Conservation (phyloP, 2,113 vertebrate species). For the Scatophagus argus region DNA sequence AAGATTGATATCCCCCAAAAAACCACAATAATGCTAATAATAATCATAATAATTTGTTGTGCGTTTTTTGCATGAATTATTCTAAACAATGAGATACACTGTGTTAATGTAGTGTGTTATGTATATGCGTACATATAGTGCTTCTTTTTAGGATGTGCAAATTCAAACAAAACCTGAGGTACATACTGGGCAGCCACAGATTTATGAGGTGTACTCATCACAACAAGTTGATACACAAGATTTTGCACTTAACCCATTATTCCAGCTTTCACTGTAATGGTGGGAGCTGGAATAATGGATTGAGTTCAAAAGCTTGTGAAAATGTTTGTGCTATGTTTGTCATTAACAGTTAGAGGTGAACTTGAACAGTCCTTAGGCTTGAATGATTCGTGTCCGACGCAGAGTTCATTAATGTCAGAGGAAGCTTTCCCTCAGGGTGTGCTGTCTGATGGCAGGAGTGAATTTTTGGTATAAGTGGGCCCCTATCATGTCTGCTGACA, state of each 20-base stretch:
- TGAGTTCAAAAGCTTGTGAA: no score
- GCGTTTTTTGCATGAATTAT: neutral
- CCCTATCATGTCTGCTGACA: slow-evolving; percentile 27
- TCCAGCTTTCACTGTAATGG: neutral
- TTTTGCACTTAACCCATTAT: neutral
- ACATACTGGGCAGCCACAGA: neutral
- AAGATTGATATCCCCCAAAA: neutral
- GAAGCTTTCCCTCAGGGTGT: slow-evolving; percentile 19
- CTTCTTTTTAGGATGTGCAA: neutral
- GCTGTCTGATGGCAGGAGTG: slow-evolving; percentile 38
- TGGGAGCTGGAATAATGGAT: no score
- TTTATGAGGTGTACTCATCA: neutral
- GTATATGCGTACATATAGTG: neutral
- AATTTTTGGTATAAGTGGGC: slow-evolving; percentile 47
- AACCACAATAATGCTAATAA: no score
- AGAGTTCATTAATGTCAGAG: slow-evolving; percentile 65
- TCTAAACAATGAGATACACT: neutral
- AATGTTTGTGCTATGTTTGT: no score
- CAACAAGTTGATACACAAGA: neutral
- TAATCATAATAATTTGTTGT: neutral
- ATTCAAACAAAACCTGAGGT: neutral
- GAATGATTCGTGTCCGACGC: slow-evolving; percentile 44
- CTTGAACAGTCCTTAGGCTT: slow-evolving; percentile 21
- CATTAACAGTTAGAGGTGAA: slow-evolving; percentile 1
- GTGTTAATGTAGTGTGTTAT: neutral